phyloP scores from a whole-genome alignment of 2,797 vertebrate genomes.

The Ptychadena robeensis region DNA sequence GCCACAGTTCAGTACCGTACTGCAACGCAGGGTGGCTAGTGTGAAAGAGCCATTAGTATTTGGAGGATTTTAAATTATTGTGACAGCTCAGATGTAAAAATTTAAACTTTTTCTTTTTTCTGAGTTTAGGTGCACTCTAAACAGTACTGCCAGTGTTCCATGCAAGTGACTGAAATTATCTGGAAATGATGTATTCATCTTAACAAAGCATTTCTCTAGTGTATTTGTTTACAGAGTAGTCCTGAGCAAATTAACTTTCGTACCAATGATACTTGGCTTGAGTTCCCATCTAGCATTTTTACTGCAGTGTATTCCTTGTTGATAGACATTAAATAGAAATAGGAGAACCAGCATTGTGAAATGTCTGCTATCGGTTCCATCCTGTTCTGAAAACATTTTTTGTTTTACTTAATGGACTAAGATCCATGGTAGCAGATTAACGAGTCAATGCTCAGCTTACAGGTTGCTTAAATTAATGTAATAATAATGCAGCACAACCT shows the following conservation, averaged over 20 bases:
- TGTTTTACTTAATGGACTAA: background rate
- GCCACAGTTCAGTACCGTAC: too few species aligned
- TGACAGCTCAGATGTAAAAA: too few species aligned
- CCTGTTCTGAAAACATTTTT: background rate
- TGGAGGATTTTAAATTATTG: too few species aligned
- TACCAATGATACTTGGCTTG: background rate
- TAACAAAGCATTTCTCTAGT: background rate
- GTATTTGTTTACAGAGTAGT: background rate
- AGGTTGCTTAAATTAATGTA: too few species aligned
- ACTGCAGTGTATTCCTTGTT: background rate
- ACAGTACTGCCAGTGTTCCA: background rate
- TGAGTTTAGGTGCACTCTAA: too few species aligned
- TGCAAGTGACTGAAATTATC: background rate
- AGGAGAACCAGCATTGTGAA: slow-evolving; percentile 3
- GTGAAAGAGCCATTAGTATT: too few species aligned
- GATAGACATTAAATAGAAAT: background rate
- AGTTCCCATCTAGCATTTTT: background rate
- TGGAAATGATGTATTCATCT: background rate
- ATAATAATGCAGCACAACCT: too few species aligned
- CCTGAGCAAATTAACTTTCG: background rate
- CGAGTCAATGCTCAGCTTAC: background rate
- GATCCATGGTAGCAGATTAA: slow-evolving; percentile 12
- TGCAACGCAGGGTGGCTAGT: too few species aligned
- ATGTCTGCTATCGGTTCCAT: slow-evolving; percentile 5
- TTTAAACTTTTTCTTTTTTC: too few species aligned